Conservation (phyloP, 2,797 vertebrate species). For the Lindbergichthys nudifrons region DNA sequence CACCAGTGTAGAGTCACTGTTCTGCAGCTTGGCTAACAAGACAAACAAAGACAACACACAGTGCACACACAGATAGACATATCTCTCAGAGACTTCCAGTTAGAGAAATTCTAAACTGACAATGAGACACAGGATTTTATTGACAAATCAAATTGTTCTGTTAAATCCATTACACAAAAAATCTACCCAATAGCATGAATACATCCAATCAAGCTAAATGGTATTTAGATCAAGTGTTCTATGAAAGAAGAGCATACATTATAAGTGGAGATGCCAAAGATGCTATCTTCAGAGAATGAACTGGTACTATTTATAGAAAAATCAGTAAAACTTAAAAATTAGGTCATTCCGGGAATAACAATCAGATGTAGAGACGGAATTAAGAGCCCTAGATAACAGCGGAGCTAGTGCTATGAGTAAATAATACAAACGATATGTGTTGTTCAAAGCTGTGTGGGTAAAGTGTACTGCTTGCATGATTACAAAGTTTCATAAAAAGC, state of each 20-base stretch:
- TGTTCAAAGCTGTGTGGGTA: background rate
- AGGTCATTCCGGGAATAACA: constrained; percentile 15
- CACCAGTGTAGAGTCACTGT: constrained; percentile 77
- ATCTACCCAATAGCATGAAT: constrained; percentile 11
- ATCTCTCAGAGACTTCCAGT: constrained; percentile 42
- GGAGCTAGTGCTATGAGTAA: background rate
- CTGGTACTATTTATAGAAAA: constrained; percentile 8
- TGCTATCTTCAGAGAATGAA: constrained; percentile 31
- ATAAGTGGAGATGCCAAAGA: constrained; percentile 24
- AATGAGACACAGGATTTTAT: constrained; percentile 42
- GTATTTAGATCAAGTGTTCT: constrained; percentile 37
- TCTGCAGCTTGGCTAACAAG: constrained; percentile 75
- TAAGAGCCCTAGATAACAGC: constrained; percentile 1
- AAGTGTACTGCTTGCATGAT: constrained; percentile 6
- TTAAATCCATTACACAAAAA: constrained; percentile 36
- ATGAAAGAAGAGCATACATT: constrained; percentile 23
- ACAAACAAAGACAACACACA: constrained; percentile 43
- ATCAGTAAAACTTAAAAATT: constrained; percentile 9
- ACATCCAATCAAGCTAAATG: constrained; percentile 38
- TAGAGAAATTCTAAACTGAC: constrained; percentile 49
- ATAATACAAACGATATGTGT: background rate
- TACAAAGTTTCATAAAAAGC: constrained; percentile 16
- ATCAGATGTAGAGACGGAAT: background rate
- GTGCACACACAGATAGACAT: constrained; percentile 15
- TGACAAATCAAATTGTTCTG: constrained; percentile 47